Evolutionary conservation across 2,113 vertebrate species (phyloP), one percentile per base, ranked within the genome.

Genomic region (Eretmochelys imbricata): DNA sequence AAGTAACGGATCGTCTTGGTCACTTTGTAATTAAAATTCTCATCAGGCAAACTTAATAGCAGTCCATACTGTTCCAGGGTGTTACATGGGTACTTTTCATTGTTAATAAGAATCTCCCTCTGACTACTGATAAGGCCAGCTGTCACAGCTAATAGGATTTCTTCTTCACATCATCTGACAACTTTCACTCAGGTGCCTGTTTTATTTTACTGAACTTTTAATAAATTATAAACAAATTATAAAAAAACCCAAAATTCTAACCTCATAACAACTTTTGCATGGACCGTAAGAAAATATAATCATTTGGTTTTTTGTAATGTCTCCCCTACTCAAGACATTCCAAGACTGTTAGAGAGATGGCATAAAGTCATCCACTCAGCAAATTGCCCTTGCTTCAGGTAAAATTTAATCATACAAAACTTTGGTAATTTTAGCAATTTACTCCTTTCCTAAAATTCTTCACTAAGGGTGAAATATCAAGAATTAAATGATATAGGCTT

Each of bases 91-190:
- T 46, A 46, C 72, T n/a, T 76, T 76, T 76, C 10, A 76, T 91
- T 89, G 49, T 80, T 72, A 50, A 38, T 65, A 84, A 22, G 93
- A 96, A 93, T 93, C 22, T 22, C 22, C 11, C 42, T 76, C 20
- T 62, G 90, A 94, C 14, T 88, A 65, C 82, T 87, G 84, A 49
- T 91, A 80, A 89, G 89, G 35, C 38, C 57, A 91, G 79, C 82
- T 95, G 55, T 86, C 49, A 31, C 85, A 75, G 75, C 83, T 89
- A 51, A 87, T 76, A 22, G 46, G 27, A 49, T 89, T 78, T 87
- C 84, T 87, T 90, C 93, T 79, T 78, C 8, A 53, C 53, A 80
- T 69, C 87, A 2, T 19, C 89, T 25, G 42, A 22, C 24, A 46
- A 25, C 72, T 76, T 76, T 46, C 38, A 75, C 69, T 24, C 38